Conservation (phyloP, 2,797 vertebrate species). For the Sitta carolinensis region DNA sequence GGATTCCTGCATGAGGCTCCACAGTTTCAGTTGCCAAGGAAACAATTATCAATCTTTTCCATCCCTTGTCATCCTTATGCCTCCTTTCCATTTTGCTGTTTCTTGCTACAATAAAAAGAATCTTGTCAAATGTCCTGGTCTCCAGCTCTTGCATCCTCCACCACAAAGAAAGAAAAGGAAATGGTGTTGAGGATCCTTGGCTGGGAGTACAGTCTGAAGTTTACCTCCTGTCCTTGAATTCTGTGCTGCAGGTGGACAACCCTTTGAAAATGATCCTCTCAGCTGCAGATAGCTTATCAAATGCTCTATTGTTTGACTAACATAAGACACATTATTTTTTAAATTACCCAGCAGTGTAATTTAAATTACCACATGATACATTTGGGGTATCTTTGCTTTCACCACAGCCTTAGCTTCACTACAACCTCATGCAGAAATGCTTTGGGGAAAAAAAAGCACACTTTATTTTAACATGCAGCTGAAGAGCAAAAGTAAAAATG, state of each 20-base stretch:
- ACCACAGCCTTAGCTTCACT: background rate
- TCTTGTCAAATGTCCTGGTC: background rate
- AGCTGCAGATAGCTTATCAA: slow-evolving; percentile 19
- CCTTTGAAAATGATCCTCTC: slow-evolving; percentile 4
- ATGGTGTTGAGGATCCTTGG: background rate
- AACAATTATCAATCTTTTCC: slow-evolving; percentile 53
- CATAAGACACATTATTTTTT: background rate
- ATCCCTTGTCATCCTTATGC: background rate
- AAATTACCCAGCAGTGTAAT: background rate
- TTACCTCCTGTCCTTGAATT: background rate
- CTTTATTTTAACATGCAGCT: background rate
- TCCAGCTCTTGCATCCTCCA: background rate
- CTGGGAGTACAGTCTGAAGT: background rate
- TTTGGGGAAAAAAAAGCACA: background rate
- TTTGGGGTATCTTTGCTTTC: slow-evolving; percentile 1
- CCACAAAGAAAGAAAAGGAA: background rate
- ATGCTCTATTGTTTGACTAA: slow-evolving; percentile 7
- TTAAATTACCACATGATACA: background rate
- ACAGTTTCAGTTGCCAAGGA: slow-evolving; percentile 56
- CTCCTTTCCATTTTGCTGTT: slow-evolving; percentile 24
- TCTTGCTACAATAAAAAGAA: background rate
- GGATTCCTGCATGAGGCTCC: slow-evolving; percentile 20
- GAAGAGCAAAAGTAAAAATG: slow-evolving; percentile 5
- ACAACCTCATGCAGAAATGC: background rate
- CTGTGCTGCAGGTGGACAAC: background rate